Conservation (phyloP, 2,797 vertebrate species). For the Leucoraja ocellata region DNA sequence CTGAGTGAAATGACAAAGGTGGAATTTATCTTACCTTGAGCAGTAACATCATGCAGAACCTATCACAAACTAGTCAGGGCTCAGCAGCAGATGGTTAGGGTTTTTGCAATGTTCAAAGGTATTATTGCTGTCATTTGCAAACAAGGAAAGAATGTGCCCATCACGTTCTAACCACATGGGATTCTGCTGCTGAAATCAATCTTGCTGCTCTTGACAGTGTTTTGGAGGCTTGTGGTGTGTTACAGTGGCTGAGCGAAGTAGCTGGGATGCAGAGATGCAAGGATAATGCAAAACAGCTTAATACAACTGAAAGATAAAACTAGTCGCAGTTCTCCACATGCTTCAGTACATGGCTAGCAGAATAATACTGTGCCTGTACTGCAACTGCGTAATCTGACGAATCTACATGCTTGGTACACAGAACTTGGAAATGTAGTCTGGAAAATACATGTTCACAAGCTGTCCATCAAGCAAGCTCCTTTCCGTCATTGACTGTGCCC, state of each 20-base stretch:
- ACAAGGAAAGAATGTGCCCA: not conserved
- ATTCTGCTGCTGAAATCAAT: constrained; percentile 14
- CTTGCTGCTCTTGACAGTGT: not conserved
- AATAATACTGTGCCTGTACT: not conserved
- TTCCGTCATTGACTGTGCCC: not conserved
- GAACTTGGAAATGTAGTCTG: constrained; percentile 13
- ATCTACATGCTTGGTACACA: not conserved
- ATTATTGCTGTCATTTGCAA: constrained; percentile 3
- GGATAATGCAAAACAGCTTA: not conserved
- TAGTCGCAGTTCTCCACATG: not conserved
- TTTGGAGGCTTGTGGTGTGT: not conserved
- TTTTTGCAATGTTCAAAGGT: constrained; percentile 17
- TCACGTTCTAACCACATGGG: not conserved
- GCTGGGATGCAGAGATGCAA: not conserved
- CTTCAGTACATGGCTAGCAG: not conserved
- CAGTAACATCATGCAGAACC: not conserved
- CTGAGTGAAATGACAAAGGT: not conserved
- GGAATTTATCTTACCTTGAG: not conserved
- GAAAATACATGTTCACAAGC: constrained; percentile 6
- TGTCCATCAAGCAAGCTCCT: constrained; percentile 20
- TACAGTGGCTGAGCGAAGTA: not conserved
- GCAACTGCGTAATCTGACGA: not conserved
- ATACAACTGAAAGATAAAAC: not conserved
- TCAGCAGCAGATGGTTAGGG: not conserved
- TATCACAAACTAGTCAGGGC: not conserved